Evolutionary conservation across 2,888 invertebrate species (phyloP).

Genomic region (Melitaea athalia): DNA sequence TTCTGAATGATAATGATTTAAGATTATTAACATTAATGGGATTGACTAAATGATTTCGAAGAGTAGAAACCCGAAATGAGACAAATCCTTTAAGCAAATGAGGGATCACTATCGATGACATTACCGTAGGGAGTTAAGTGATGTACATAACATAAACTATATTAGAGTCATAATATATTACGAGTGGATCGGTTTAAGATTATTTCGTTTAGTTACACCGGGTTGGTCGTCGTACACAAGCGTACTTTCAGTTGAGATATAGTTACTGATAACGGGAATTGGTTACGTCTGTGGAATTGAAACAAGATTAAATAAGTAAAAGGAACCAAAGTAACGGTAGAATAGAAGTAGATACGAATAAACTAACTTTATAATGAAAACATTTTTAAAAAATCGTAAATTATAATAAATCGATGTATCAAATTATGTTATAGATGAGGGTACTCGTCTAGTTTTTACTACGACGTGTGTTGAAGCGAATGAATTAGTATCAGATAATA

Average conservation of each 20-base stretch:
- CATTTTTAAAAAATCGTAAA: slow-evolving; percentile 23
- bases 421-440: slow-evolving; percentile 26
- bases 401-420: slow-evolving; percentile 29
- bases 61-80: slow-evolving; percentile 44
- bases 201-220: slow-evolving; percentile 37
- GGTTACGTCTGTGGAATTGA: slow-evolving; percentile 73
- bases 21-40: slow-evolving; percentile 20
- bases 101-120: slow-evolving; percentile 71
- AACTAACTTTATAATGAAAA: slow-evolving; percentile 33
- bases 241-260: slow-evolving; percentile 36
- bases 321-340: slow-evolving; percentile 71
- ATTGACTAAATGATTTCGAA: slow-evolving; percentile 21
- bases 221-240: slow-evolving; percentile 37
- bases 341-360: slow-evolving; percentile 39
- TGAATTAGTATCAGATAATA: slow-evolving; percentile 10
- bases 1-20: slow-evolving; percentile 15
- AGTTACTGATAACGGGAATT: slow-evolving; percentile 61
- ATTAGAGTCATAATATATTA: slow-evolving; percentile 58
- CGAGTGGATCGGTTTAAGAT: slow-evolving; percentile 42
- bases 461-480: slow-evolving; percentile 22
- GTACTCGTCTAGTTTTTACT: slow-evolving; percentile 10
- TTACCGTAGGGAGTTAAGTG: slow-evolving; percentile 56
- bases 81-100: slow-evolving; percentile 63
- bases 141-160: slow-evolving; percentile 70
- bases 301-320: slow-evolving; percentile 61